phyloP scores from a whole-genome alignment of 2,888 invertebrate species.

The Andrena hattorfiana region DNA sequence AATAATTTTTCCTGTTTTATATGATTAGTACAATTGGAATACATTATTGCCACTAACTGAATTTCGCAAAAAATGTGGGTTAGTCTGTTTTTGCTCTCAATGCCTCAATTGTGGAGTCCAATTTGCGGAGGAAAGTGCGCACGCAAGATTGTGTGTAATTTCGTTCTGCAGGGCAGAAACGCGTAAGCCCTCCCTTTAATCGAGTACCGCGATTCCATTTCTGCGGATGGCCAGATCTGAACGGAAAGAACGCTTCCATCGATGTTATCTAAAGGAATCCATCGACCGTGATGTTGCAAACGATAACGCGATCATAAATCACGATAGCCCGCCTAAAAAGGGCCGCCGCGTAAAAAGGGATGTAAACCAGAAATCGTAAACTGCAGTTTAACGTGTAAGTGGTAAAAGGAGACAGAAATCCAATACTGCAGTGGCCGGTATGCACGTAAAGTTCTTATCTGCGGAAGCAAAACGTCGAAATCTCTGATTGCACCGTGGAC shows the following conservation, averaged over 20 bases:
- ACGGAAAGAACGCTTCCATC: conserved; percentile 11
- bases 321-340: conserved; percentile 47
- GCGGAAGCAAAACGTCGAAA: conserved; percentile 33
- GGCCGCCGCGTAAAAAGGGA: conserved; percentile 42
- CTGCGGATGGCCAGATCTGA: conserved; percentile 6
- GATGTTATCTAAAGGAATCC: conserved; percentile 44
- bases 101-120: too few relatives aligned
- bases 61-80: too few relatives aligned
- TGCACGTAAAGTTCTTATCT: conserved; percentile 53
- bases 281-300: conserved; percentile 46
- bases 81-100: too few relatives aligned
- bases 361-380: conserved; percentile 60
- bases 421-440: conserved; percentile 39
- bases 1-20: too few relatives aligned
- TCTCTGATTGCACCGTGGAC: conserved; percentile 34
- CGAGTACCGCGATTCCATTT: conserved; percentile 19
- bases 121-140: background rate
- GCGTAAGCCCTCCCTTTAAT: background rate
- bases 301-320: conserved; percentile 57
- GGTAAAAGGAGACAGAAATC: conserved; percentile 52
- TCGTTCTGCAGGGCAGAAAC: background rate
- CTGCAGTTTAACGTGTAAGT: conserved; percentile 51
- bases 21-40: too few relatives aligned
- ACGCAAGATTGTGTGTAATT: background rate
- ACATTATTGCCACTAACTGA: too few relatives aligned